Base-by-base conservation (phyloP, 2,888 invertebrate species). In the Salticus scenicus region DNA sequence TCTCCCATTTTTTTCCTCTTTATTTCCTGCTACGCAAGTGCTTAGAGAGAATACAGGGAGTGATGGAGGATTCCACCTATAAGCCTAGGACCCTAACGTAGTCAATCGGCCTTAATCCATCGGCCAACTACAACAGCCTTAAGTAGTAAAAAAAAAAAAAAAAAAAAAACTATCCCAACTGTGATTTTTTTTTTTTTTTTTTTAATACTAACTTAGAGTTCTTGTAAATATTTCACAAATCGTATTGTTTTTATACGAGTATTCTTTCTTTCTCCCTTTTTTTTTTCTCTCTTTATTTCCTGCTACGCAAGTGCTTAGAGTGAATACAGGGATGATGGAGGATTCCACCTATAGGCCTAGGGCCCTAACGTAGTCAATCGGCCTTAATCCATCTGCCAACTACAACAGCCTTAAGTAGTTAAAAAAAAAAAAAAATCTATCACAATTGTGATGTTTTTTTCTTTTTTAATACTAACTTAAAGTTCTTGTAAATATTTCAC, bases 151-250 rank as follows among this genome's bases (percentile, higher is more conserved):
- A n/a, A n/a, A n/a, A n/a, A n/a, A n/a, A n/a, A n/a, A n/a, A n/a
- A n/a, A n/a, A n/a, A n/a, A n/a, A n/a, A n/a, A 76, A 66, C 64
- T 71, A 66, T 83, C 72, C 76, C 71, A 71, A 76, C 63, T 83
- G 76, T 72, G 72, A 28, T 42, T 57, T 64, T 33, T 51, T 64
- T 51, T 72, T 72, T 83, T 37, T 64, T 33, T 51, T 57, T 51
- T 66, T 76, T 76, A 33, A 71, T 17, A 27, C 30, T 66, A n/a
- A 83, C 28, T 64, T n/a, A 64, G 28, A 14, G 20, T 24, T 31
- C 76, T 72, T 76, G 70, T 83, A 83, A 83, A 76, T 83, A 66
- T 76, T 83, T 83, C 76, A 83, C 69, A 41, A n/a, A 28, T 64
- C 70, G 74, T 74, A 69, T 47, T 41, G 27, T 27, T 51, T 28